Evolutionary conservation across 92 coral and sea anemone species (phyloP), one percentile per base, ranked within the genome.

Genomic region (Phymanthus crucifer): DNA sequence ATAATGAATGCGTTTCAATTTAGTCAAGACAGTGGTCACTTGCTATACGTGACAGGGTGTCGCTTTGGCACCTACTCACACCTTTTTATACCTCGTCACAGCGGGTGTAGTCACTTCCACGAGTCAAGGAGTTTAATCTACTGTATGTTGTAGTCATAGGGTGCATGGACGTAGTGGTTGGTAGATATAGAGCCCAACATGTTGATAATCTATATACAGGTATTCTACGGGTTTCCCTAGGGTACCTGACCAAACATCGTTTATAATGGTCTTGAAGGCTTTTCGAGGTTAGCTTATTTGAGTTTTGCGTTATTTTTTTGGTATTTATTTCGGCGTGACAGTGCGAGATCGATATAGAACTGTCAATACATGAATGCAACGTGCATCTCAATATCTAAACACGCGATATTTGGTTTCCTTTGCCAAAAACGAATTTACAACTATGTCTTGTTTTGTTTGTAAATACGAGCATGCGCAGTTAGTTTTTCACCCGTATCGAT

Each of bases 31-130:
- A 61, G 29, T 61, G 17, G 14, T 26, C 68, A 24, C 34, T 61
- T 61, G 68, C 68, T 61, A n/a, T 61, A 3, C 11, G 17, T n/a
- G 68, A 29, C 34, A 61, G 68, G 68, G 68, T 61, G 68, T 61
- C 68, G 29, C 13, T 12, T 11, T 61, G 14, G 29, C 68, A 54
- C 64, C 27, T 54, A 61, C 9, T 27, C 14, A 61, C 32, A 29
- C 36, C 29, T 61, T 61, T 29, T 24, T 24, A 13, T 61, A 61
- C 36, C 64, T 54, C 10, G 27, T 29, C n/a, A 24, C 9, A 61
- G 8, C 17, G 29, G 68, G 10, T 61, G 19, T 1, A 61, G 1
- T 12, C 5, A 61, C 3, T 24, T 26, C 9, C 10, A 27, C 8
- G 35, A 61, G 48, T 1, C 9, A 18, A 61, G 29, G 13, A 61